Evolutionary conservation across 2,113 vertebrate genomes (phyloP).

Genomic region (Oplegnathus fasciatus): DNA sequence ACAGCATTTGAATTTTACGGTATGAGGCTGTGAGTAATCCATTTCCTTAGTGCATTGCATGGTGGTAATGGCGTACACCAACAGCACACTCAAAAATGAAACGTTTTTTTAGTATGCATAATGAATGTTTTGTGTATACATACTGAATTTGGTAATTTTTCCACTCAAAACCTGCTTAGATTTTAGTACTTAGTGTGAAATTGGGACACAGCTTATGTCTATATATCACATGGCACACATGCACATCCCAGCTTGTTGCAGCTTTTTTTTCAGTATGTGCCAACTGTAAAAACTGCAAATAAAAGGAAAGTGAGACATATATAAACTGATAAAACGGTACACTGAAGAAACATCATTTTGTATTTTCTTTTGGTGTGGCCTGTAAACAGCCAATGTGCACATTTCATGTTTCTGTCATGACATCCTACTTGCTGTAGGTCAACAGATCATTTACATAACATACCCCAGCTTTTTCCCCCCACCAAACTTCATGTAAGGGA

Average conservation of each 20-base stretch:
- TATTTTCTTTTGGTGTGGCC: not conserved
- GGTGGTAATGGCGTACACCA: not conserved
- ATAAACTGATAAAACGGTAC: not conserved
- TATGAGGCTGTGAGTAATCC: not conserved
- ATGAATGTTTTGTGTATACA: not conserved
- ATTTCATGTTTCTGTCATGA: not conserved
- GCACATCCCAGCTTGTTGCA: not conserved
- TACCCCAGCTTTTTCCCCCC: not conserved
- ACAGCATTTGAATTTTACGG: not conserved
- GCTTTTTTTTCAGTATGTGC: not conserved
- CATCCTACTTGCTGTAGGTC: not conserved
- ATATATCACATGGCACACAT: not conserved
- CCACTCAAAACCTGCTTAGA: not conserved
- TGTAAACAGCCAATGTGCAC: not conserved
- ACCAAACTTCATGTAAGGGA: not conserved
- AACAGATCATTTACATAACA: slow-evolving; percentile 41
- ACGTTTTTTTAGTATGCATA: not conserved
- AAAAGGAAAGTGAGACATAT: not conserved
- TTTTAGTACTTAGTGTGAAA: not conserved
- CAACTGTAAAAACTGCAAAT: not conserved
- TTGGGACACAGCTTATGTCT: not conserved
- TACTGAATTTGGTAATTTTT: not conserved
- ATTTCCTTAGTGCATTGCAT: not conserved
- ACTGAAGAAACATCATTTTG: not conserved
- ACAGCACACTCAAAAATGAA: not conserved